Evolutionary conservation across 1,140 invertebrate genomes (phyloP).

Genomic region (Streblospio benedicti): DNA sequence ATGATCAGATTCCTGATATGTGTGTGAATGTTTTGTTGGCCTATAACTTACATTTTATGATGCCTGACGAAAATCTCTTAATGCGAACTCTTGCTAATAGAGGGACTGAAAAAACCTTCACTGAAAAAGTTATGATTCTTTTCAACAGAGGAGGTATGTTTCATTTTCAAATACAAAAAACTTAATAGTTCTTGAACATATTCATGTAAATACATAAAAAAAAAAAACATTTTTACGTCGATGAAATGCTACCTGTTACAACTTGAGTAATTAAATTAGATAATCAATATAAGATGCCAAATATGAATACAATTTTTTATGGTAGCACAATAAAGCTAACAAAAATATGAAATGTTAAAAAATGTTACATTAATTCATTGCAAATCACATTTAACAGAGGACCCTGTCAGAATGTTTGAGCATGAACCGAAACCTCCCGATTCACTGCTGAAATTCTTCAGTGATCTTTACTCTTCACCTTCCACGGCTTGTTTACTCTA

Average conservation of each 20-base stretch:
- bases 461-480: slow-evolving; percentile 68
- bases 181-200: slow-evolving; percentile 8
- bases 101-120: slow-evolving; percentile 71
- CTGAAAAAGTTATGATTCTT: slow-evolving; percentile 75
- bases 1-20: slow-evolving; percentile 68
- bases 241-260: not conserved
- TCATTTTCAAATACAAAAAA: not conserved
- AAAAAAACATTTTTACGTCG: not conserved
- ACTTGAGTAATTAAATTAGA: slow-evolving; percentile 7
- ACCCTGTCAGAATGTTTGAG: slow-evolving; percentile 73
- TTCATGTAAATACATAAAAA: not conserved
- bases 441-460: slow-evolving; percentile 77
- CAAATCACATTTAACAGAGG: slow-evolving; percentile 55
- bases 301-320: too few species aligned
- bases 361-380: not conserved
- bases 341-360: not conserved
- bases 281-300: too few species aligned
- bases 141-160: slow-evolving; percentile 77
- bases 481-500: slow-evolving; percentile 76
- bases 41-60: slow-evolving; percentile 75
- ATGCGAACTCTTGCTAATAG: slow-evolving; percentile 63
- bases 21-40: slow-evolving; percentile 75
- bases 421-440: slow-evolving; percentile 69
- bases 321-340: too few species aligned
- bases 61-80: slow-evolving; percentile 61